These are phyloP conservation scores for Brachionus plicatilis DNA, from an alignment of 1,140 invertebrate genomes.

Conservation along the genomic window DNA sequence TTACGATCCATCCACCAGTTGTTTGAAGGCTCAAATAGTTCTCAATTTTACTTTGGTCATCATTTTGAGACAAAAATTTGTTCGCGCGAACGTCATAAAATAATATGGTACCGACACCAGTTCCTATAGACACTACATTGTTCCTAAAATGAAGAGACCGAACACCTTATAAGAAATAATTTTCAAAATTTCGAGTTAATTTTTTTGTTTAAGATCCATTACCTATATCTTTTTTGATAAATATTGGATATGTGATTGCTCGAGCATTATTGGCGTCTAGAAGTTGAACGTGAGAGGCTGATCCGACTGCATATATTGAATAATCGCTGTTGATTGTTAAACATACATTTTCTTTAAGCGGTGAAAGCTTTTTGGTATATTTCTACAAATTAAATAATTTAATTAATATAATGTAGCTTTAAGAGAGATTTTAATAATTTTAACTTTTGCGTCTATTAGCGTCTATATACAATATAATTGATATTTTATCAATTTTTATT, in stretches of 20 bases:
- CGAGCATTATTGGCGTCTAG: conserved; percentile 80
- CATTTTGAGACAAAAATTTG: conserved; percentile 66
- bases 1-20: conserved; percentile 80
- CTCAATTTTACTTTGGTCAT: conserved; percentile 56
- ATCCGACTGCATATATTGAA: conserved; percentile 82
- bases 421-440: too few species aligned
- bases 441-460: neutral
- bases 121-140: conserved; percentile 83
- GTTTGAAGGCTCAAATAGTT: conserved; percentile 71
- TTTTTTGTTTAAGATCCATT: neutral
- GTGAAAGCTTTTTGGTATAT: conserved; percentile 75
- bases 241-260: conserved; percentile 62
- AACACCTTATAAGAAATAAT: conserved; percentile 59
- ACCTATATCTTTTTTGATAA: conserved; percentile 49
- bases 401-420: neutral
- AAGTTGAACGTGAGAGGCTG: conserved; percentile 81
- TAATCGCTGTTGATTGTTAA: conserved; percentile 72
- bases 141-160: conserved; percentile 82
- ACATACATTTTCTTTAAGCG: conserved; percentile 85
- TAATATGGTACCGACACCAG: conserved; percentile 79
- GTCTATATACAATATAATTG: neutral
- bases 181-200: neutral
- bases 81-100: conserved; percentile 85
- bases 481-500: too few species aligned
- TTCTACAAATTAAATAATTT: conserved; percentile 60